Percentiles rank a stretch among this genome's conserved stretches.
phyloP scores from a whole-genome alignment of 2,888 invertebrate species.

The Cyclophora punctaria region DNA sequence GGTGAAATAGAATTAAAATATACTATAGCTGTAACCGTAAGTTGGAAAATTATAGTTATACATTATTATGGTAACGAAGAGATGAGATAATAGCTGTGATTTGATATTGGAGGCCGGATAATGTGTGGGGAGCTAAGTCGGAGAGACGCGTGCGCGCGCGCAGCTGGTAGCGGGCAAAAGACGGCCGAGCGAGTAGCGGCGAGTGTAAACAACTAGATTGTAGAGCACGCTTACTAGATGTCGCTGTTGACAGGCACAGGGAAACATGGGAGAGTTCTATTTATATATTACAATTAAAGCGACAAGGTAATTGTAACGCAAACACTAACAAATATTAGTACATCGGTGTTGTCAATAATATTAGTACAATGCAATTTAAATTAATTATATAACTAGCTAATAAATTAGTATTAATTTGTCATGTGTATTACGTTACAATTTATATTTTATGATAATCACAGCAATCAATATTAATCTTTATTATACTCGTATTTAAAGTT shows the following conservation, averaged over 20 bases:
- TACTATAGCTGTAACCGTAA: constrained; percentile 46
- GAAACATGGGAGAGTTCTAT: constrained; percentile 11
- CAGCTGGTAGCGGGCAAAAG: background rate
- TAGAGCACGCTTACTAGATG: constrained; percentile 8
- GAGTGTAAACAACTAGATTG: constrained; percentile 9
- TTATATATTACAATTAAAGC: constrained; percentile 26
- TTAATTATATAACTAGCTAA: constrained; percentile 38
- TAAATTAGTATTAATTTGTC: constrained; percentile 42
- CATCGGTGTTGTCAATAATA: constrained; percentile 56
- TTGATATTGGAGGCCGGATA: constrained; percentile 53
- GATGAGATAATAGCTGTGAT: constrained; percentile 73
- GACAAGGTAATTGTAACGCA: constrained; percentile 42
- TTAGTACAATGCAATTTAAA: constrained; percentile 63
- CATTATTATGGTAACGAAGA: constrained; percentile 37
- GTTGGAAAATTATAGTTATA: constrained; percentile 46
- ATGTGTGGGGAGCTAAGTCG: constrained; percentile 59
- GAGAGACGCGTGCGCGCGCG: constrained; percentile 6
- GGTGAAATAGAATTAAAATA: constrained; percentile 63
- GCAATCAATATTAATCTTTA: constrained; percentile 44
- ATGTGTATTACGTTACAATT: constrained; percentile 38
- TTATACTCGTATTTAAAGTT: constrained; percentile 60
- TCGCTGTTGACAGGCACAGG: background rate
- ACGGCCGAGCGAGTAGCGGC: background rate
- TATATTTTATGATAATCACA: constrained; percentile 46
- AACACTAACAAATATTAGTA: constrained; percentile 46